These are phyloP conservation scores for Rhagium mordax DNA, from an alignment of 2,888 invertebrate genomes.

Conservation along the genomic window DNA sequence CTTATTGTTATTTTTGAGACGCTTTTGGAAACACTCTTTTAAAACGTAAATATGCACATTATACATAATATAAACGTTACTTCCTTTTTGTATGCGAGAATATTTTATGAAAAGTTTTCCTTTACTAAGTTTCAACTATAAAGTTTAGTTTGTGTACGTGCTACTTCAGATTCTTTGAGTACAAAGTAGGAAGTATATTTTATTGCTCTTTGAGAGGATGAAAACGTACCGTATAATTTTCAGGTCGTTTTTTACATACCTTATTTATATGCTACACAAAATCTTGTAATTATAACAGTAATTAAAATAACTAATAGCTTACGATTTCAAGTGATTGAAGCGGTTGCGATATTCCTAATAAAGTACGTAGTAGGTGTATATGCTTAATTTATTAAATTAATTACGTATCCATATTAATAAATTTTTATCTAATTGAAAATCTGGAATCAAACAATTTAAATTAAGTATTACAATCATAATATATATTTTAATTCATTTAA, in stretches of 20 bases:
- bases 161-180: constrained; percentile 27
- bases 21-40: no score
- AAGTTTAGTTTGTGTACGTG: constrained; percentile 21
- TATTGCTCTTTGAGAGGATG: constrained; percentile 3
- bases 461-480: no score
- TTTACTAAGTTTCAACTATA: constrained; percentile 18
- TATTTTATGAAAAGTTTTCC: constrained; percentile 17
- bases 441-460: no score
- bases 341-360: no score
- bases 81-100: constrained; percentile 8
- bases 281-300: background rate
- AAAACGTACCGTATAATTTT: background rate
- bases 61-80: background rate
- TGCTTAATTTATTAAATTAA: no score
- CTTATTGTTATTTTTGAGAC: no score
- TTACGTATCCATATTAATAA: no score
- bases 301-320: background rate
- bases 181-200: constrained; percentile 9
- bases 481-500: no score
- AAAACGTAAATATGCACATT: no score
- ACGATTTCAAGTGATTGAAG: no score
- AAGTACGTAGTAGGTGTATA: no score
- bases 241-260: background rate
- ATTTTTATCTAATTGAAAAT: no score
- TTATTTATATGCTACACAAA: background rate